These are phyloP conservation scores for Anadara kagoshimensis DNA, from an alignment of 1,140 invertebrate genomes.

Conservation along the genomic window DNA sequence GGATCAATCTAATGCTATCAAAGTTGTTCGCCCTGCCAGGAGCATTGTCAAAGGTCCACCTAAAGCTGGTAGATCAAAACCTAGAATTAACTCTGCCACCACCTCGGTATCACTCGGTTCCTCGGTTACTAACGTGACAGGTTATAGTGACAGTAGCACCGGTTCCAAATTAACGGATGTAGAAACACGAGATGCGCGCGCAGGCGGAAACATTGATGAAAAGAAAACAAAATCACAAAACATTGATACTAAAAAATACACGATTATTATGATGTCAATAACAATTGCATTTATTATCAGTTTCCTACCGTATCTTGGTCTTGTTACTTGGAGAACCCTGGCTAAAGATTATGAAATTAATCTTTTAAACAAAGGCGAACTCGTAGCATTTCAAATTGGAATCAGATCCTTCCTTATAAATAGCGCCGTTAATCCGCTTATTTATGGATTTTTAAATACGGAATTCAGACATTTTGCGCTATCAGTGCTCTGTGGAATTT, in stretches of 20 bases:
- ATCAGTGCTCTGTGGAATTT: too few species aligned
- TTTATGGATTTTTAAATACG: slow-evolving; percentile 53
- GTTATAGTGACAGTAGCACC: too few species aligned
- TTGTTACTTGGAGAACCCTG: slow-evolving; percentile 34
- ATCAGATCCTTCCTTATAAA: slow-evolving; percentile 49
- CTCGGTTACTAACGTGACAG: too few species aligned
- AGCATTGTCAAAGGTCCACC: too few species aligned
- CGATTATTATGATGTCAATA: slow-evolving; percentile 31
- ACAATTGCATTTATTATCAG: slow-evolving; percentile 33
- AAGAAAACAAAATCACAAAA: slow-evolving; percentile 20
- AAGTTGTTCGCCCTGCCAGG: too few species aligned
- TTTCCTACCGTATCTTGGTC: slow-evolving; percentile 35
- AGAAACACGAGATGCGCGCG: slow-evolving; percentile 11
- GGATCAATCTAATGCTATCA: too few species aligned
- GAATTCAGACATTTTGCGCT: slow-evolving; percentile 35
- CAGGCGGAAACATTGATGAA: slow-evolving; percentile 8
- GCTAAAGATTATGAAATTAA: slow-evolving; percentile 37
- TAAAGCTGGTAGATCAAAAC: too few species aligned
- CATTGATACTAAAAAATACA: slow-evolving; percentile 34
- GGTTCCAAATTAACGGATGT: neutral
- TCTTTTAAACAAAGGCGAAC: slow-evolving; percentile 25
- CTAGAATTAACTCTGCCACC: too few species aligned
- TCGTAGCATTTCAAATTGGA: slow-evolving; percentile 47
- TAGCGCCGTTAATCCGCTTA: slow-evolving; percentile 45
- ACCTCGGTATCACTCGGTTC: too few species aligned